Percentiles rank a stretch among this genome's conserved stretches.
phyloP scores from a whole-genome alignment of 53 echinoderm and acorn worm genomes.

The Pentamera pediparva region DNA sequence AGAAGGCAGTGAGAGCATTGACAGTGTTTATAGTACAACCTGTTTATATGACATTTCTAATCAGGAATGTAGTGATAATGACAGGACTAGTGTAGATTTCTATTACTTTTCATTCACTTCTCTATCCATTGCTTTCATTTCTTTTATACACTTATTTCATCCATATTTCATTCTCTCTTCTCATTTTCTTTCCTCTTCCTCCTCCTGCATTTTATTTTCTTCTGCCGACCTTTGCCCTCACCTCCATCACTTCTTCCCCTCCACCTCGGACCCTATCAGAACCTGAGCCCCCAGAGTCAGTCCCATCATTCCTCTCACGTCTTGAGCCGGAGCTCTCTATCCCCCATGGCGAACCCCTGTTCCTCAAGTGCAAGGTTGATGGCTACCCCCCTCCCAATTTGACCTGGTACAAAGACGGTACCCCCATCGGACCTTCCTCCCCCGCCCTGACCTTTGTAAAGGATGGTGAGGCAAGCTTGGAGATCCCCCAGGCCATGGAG shows the following conservation, averaged over 20 bases:
- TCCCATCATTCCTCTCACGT: background rate
- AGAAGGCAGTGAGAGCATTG: no score
- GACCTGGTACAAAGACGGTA: constrained; percentile 81
- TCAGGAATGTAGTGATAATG: no score
- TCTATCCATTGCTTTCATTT: no score
- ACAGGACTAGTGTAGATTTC: no score
- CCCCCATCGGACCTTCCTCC: constrained; percentile 47
- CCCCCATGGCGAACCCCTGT: constrained; percentile 44
- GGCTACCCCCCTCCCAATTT: constrained; percentile 70
- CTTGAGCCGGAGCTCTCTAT: constrained; percentile 9
- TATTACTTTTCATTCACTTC: no score
- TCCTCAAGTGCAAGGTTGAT: constrained; percentile 66
- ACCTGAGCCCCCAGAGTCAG: constrained; percentile 13
- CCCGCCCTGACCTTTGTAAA: background rate
- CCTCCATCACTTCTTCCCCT: background rate
- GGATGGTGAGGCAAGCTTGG: constrained; percentile 38
- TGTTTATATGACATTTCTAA: no score
- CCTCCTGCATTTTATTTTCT: no score
- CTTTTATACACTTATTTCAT: no score
- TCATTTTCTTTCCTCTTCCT: no score
- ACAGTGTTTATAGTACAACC: no score
- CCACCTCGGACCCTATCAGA: background rate
- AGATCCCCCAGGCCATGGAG: constrained; percentile 34
- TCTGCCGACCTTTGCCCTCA: background rate
- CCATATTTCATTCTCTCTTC: no score